Conservation (phyloP, 2,888 invertebrate species). For the Synergus gifuensis region DNA sequence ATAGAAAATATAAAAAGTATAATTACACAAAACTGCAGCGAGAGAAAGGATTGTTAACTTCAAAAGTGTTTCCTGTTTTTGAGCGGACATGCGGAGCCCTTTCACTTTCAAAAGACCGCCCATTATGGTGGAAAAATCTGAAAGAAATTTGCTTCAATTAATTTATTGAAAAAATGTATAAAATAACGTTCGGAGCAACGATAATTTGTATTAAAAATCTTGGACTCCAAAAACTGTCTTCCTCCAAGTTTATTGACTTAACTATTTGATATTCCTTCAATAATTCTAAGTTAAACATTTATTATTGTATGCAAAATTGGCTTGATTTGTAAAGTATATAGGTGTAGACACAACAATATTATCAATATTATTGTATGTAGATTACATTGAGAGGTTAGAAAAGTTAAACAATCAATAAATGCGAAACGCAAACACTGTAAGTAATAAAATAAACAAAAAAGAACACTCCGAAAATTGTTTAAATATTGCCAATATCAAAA, state of each 20-base stretch:
- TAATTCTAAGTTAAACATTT: background rate
- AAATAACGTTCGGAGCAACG: background rate
- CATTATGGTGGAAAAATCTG: constrained; percentile 63
- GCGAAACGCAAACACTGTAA: background rate
- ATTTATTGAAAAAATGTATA: background rate
- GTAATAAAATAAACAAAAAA: background rate
- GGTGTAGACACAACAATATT: background rate
- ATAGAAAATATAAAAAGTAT: constrained; percentile 45
- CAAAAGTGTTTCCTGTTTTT: constrained; percentile 90
- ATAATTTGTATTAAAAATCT: background rate
- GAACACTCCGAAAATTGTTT: background rate
- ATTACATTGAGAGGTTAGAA: background rate
- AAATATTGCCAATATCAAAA: background rate
- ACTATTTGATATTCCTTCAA: background rate
- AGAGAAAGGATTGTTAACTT: constrained; percentile 93
- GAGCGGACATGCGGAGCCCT: constrained; percentile 80
- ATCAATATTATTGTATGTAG: background rate
- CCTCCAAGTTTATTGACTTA: background rate
- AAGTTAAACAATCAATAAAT: background rate
- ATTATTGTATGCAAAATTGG: background rate
- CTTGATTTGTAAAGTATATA: background rate
- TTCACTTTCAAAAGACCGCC: constrained; percentile 73
- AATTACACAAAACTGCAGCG: constrained; percentile 95
- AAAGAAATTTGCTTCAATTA: constrained; percentile 20
- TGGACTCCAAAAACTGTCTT: background rate